Base-by-base conservation (phyloP, 2,888 invertebrate genomes). In the Habrosyne pyritoides region DNA sequence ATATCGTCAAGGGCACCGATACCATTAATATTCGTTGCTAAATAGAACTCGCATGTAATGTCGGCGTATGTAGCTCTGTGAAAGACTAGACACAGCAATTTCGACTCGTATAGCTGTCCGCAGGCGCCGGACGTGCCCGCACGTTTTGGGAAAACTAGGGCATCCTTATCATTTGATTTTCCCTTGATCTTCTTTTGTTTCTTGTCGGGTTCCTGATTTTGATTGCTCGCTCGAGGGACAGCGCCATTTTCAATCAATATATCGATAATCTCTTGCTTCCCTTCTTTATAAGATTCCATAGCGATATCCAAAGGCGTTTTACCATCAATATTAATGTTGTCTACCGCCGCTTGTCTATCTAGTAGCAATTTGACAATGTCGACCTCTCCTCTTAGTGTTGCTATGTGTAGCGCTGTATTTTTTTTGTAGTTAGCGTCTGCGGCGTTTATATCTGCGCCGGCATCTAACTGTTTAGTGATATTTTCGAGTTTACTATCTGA, bases 71-170 rank as follows among this genome's bases (percentile, higher is more conserved):
- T 47, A 28, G 53, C 57, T 54, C 57, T 52, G 10, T 52, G 42
- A 10, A 52, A 53, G 28, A 52, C 52, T n/a, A 57, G 26, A 26
- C 57, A 47, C 21, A 57, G 47, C 12, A 54, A 36, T 28, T 57
- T 57, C 7, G 57, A 52, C 14, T 57, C 57, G 47, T 57, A 57
- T 10, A 57, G 47, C 26, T 57, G 57, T 18, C 57, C 57, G 10
- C 53, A 48, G 3, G 53, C 53, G 10, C 57, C 57, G 21, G 53
- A 52, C n/a, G 53, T 57, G 21, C 53, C 51, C 18, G 36, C 22
- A 52, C 53, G 57, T 42, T 36, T 53, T 26, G 36, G 18, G 18
- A 54, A 57, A 10, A 33, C 18, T 12, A 18, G 7, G 24, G 6
- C 49, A 14, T 54, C 50, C 10, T 30, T 49, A 28, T 49, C 28